Base-by-base conservation (phyloP, 1,140 invertebrate genomes). In the Papilio aristodemus region DNA sequence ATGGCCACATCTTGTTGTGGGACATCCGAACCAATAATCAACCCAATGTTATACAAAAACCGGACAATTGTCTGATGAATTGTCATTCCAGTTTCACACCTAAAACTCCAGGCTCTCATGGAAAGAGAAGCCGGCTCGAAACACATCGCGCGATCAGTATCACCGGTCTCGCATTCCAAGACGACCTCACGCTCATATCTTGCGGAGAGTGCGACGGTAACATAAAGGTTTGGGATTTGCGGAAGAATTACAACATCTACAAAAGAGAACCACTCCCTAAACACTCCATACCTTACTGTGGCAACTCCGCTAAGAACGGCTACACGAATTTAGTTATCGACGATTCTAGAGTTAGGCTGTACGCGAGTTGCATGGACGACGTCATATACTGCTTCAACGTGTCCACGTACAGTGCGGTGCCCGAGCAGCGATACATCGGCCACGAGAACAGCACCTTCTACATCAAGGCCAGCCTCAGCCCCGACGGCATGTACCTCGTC, bases 191-290 rank as follows among this genome's bases (percentile, higher is more conserved):
- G 13, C 88, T 98, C 7, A 92, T 97, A 36, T 97, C 96, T 0
- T 95, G 96, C 78, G 95, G 96, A 10, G 95, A 96, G 63, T 95
- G 95, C 50, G 96, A 97, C 91, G 96, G 96, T 0, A 90, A 94
- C 43, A 95, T 98, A 8, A 97, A 97, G 87, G 93, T 96, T 1
- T 98, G 97, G 97, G 97, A 98, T 90, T 78, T 97, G 11, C 85
- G 97, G 32, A 96, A 97, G 80, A 96, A 94, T 76, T 97, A 97
- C 78, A 94, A 93, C 2, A 91, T 91, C 9, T 93, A 94, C 70
- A 95, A 94, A 79, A 93, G 93, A 54, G 94, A 95, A 37, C 95
- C 96, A 0, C 74, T 95, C 38, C 94, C 97, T 0, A 95, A 95
- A 75, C 92, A 95, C 77, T 92, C 92, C 1, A 93, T 98, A 69